phyloP scores from a whole-genome alignment of 2,888 invertebrate species.

The Mythimna pallens region DNA sequence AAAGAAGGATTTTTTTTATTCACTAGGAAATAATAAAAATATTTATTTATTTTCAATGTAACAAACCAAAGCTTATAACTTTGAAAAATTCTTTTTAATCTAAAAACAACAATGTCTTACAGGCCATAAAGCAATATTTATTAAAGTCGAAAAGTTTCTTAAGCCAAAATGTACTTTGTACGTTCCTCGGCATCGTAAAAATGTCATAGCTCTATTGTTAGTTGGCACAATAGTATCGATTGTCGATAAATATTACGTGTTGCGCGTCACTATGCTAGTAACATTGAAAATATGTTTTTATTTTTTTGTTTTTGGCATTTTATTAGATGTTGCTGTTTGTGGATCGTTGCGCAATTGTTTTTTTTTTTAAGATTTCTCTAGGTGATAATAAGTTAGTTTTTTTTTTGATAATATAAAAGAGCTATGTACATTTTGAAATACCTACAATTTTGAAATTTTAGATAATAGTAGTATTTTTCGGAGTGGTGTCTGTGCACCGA shows the following conservation, averaged over 20 bases:
- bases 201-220: constrained; percentile 70
- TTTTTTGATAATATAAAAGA: no score
- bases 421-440: no score
- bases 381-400: no score
- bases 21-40: constrained; percentile 6
- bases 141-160: constrained; percentile 55
- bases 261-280: constrained; percentile 59
- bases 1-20: neutral
- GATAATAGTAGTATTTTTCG: no score
- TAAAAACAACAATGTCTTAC: constrained; percentile 52
- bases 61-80: constrained; percentile 3
- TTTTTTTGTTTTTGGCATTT: constrained; percentile 34
- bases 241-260: constrained; percentile 72
- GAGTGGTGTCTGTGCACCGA: no score
- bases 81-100: constrained; percentile 48
- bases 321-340: constrained; percentile 26
- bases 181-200: constrained; percentile 68
- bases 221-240: constrained; percentile 66
- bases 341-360: constrained; percentile 14
- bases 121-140: constrained; percentile 58
- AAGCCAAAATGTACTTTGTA: constrained; percentile 57
- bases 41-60: constrained; percentile 1
- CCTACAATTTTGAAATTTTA: no score
- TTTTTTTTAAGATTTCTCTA: neutral
- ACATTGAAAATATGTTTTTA: constrained; percentile 46